These are phyloP conservation scores for Ochropleura plecta DNA, from an alignment of 2,888 invertebrate genomes.

Conservation along the genomic window DNA sequence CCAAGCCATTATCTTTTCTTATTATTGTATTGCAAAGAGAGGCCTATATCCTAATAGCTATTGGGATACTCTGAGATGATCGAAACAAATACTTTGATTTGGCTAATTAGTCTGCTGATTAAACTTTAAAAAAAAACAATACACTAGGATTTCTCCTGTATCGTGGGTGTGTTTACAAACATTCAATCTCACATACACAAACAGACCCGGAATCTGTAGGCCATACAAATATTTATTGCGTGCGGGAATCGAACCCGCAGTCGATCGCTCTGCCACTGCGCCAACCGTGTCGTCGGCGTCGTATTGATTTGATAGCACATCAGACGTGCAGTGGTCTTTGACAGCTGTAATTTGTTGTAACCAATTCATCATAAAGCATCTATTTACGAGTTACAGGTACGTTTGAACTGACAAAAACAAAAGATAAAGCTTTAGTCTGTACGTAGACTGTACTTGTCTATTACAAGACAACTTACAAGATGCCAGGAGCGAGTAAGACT, in stretches of 20 bases:
- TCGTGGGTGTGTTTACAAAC: too few species aligned
- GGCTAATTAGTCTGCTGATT: neutral
- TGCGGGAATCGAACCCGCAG: too few species aligned
- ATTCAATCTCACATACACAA: too few species aligned
- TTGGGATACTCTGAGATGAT: neutral
- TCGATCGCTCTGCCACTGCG: too few species aligned
- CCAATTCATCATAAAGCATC: neutral
- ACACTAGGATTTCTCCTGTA: too few species aligned
- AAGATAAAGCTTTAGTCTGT: neutral
- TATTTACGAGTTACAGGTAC: neutral
- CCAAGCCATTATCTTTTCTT: neutral
- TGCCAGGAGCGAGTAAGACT: too few species aligned
- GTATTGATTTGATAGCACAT: neutral
- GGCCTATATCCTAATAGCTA: neutral
- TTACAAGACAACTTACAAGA: too few species aligned
- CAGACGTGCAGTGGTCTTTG: neutral
- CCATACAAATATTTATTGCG: too few species aligned
- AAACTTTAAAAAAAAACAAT: too few species aligned
- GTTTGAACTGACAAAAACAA: neutral
- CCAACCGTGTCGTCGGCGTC: too few species aligned
- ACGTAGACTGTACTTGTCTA: too few species aligned
- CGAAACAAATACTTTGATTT: neutral
- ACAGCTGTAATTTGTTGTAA: neutral
- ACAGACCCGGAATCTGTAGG: too few species aligned
- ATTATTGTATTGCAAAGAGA: neutral